Conservation (phyloP, 2,113 vertebrate genomes). For the Speoplatyrhinus poulsoni region DNA sequence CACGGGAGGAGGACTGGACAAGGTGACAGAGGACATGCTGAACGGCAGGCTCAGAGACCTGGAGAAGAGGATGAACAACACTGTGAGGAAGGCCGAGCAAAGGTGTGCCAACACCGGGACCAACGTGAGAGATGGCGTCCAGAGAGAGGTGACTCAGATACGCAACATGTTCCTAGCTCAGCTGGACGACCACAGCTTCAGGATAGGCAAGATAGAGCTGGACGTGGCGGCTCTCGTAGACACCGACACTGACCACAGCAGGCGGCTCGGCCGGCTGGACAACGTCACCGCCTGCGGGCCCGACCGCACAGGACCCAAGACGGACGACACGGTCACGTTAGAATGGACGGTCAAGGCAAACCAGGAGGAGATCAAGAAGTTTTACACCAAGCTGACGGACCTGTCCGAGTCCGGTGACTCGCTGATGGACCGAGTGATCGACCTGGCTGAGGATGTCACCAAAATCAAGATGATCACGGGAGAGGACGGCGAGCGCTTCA, state of each 20-base stretch:
- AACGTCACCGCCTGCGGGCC: slow-evolving; percentile 74
- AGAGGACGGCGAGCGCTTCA: slow-evolving; percentile 64
- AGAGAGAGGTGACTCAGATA: slow-evolving; percentile 74
- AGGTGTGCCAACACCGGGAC: slow-evolving; percentile 72
- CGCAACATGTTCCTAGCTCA: slow-evolving; percentile 63
- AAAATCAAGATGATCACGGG: slow-evolving; percentile 68
- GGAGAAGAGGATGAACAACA: slow-evolving; percentile 83
- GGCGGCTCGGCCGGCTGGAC: slow-evolving; percentile 60
- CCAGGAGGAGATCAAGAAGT: slow-evolving; percentile 73
- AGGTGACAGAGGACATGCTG: slow-evolving; percentile 71
- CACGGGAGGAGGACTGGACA: slow-evolving; percentile 46
- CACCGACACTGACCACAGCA: slow-evolving; percentile 66
- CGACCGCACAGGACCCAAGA: slow-evolving; percentile 24
- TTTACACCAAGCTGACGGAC: slow-evolving; percentile 76
- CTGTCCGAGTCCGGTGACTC: slow-evolving; percentile 78
- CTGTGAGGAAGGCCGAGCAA: slow-evolving; percentile 76
- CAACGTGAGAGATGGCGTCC: slow-evolving; percentile 70
- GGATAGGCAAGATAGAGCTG: slow-evolving; percentile 73
- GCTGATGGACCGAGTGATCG: slow-evolving; percentile 64
- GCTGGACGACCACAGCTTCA: slow-evolving; percentile 70
- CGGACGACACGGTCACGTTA: slow-evolving; percentile 75
- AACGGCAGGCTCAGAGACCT: slow-evolving; percentile 78
- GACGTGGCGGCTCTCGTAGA: slow-evolving; percentile 71
- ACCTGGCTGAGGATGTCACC: slow-evolving; percentile 65
- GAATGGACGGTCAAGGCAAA: slow-evolving; percentile 78